Percentiles rank a stretch among this genome's conserved stretches.
Conservation (phyloP, 2,113 vertebrate genomes). For the Cricetomys ansorgei region DNA sequence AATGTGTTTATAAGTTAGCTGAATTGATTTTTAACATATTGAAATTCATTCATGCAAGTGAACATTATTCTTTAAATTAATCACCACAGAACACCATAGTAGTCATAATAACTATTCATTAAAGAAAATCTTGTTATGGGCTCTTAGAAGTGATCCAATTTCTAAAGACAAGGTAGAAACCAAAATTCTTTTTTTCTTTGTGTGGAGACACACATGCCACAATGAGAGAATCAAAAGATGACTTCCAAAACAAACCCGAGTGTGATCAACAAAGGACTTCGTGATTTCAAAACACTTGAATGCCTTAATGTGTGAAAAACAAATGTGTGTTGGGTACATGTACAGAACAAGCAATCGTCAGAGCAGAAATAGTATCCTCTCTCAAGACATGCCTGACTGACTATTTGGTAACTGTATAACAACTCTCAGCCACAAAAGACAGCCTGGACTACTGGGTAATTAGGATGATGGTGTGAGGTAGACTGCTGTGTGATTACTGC, state of each 20-base stretch:
- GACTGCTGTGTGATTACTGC: background rate
- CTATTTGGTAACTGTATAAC: background rate
- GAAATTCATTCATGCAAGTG: background rate
- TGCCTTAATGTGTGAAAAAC: background rate
- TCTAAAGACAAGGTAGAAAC: too few relatives aligned
- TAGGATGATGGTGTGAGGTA: background rate
- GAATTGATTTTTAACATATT: slow-evolving; percentile 20
- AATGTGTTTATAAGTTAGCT: slow-evolving; percentile 13
- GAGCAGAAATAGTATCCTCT: background rate
- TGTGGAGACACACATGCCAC: too few relatives aligned
- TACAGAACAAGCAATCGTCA: background rate
- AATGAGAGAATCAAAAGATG: background rate
- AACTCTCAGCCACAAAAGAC: background rate
- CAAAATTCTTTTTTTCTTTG: too few relatives aligned
- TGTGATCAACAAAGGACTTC: background rate
- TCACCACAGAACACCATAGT: background rate
- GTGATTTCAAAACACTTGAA: background rate
- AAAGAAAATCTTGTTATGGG: too few relatives aligned
- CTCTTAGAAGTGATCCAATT: too few relatives aligned
- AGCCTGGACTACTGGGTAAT: background rate
- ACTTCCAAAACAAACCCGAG: slow-evolving; percentile 9
- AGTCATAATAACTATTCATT: background rate
- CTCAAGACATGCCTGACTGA: background rate
- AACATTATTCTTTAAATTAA: slow-evolving; percentile 18
- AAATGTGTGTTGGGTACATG: background rate